These are phyloP conservation scores for Caenorhabditis remanei DNA, from an alignment of 1,140 invertebrate genomes.

Conservation along the genomic window DNA sequence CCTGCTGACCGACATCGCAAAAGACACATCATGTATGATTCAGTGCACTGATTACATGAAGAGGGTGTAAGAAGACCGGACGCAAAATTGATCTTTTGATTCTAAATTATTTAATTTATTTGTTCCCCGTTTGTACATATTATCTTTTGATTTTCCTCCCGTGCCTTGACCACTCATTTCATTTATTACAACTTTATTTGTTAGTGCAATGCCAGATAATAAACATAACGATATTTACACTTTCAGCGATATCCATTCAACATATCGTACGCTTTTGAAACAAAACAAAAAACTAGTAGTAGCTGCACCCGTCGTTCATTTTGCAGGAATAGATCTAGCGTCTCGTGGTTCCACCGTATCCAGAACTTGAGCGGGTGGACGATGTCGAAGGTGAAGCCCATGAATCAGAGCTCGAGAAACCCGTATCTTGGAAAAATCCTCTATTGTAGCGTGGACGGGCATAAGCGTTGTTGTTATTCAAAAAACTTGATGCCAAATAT, in stretches of 20 bases:
- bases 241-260: background rate
- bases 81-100: slow-evolving; percentile 14
- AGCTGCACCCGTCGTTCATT: background rate
- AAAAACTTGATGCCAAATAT: slow-evolving; percentile 15
- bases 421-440: slow-evolving; percentile 50
- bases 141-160: background rate
- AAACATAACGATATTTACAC: slow-evolving; percentile 14
- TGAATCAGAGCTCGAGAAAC: slow-evolving; percentile 32
- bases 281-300: slow-evolving; percentile 14
- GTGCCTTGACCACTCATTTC: slow-evolving; percentile 10
- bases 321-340: background rate
- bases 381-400: slow-evolving; percentile 30
- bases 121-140: slow-evolving; percentile 25
- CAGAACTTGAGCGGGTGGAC: slow-evolving; percentile 19
- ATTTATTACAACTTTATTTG: slow-evolving; percentile 35
- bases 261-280: background rate
- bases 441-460: slow-evolving; percentile 21
- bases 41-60: slow-evolving; percentile 70
- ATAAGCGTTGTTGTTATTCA: slow-evolving; percentile 28
- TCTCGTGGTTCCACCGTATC: slow-evolving; percentile 30
- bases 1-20: slow-evolving; percentile 72
- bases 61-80: slow-evolving; percentile 39
- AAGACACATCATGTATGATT: slow-evolving; percentile 75
- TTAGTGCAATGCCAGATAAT: slow-evolving; percentile 52
- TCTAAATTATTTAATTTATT: slow-evolving; percentile 33